A percentile compares a stretch with the other conserved stretches of the same genome.
Conservation (phyloP, 1,140 invertebrate species). For the Teleogryllus occipitalis region DNA sequence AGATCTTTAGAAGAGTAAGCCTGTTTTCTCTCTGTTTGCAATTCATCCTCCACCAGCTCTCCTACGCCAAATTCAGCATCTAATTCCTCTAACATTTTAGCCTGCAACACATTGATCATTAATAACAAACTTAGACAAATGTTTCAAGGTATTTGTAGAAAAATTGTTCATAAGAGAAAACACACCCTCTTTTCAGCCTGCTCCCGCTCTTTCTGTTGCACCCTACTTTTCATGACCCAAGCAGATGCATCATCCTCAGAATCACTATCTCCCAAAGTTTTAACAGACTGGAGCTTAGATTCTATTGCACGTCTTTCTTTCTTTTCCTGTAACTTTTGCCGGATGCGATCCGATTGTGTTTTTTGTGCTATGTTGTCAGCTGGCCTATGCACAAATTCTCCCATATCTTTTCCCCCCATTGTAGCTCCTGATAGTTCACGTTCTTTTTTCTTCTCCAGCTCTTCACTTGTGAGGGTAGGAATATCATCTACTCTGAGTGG, state of each 20-base stretch:
- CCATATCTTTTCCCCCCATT: slow-evolving; percentile 56
- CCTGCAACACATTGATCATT: slow-evolving; percentile 41
- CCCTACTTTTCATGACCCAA: slow-evolving; percentile 79
- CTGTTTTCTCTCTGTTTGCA: slow-evolving; percentile 47
- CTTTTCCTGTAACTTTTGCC: slow-evolving; percentile 64
- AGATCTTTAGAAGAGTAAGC: slow-evolving; percentile 64
- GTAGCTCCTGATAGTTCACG: slow-evolving; percentile 35
- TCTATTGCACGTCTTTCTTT: slow-evolving; percentile 77
- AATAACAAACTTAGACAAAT: not conserved
- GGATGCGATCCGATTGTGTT: slow-evolving; percentile 69
- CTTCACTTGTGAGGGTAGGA: slow-evolving; percentile 6
- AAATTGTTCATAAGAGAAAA: slow-evolving; percentile 18
- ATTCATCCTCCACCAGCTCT: slow-evolving; percentile 72
- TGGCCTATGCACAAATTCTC: slow-evolving; percentile 89
- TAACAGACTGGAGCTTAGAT: slow-evolving; percentile 56
- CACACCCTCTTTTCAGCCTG: slow-evolving; percentile 78
- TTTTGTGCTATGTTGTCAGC: slow-evolving; percentile 72
- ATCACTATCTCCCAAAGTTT: slow-evolving; percentile 63
- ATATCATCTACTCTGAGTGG: slow-evolving; percentile 64
- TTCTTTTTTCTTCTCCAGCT: slow-evolving; percentile 28
- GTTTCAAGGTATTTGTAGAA: not conserved
- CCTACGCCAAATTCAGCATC: slow-evolving; percentile 90
- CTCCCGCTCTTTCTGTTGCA: slow-evolving; percentile 68
- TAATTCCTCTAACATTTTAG: slow-evolving; percentile 87
- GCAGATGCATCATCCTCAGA: slow-evolving; percentile 51